phyloP scores from a whole-genome alignment of 2,113 vertebrate genomes.

The Tachycineta bicolor region DNA sequence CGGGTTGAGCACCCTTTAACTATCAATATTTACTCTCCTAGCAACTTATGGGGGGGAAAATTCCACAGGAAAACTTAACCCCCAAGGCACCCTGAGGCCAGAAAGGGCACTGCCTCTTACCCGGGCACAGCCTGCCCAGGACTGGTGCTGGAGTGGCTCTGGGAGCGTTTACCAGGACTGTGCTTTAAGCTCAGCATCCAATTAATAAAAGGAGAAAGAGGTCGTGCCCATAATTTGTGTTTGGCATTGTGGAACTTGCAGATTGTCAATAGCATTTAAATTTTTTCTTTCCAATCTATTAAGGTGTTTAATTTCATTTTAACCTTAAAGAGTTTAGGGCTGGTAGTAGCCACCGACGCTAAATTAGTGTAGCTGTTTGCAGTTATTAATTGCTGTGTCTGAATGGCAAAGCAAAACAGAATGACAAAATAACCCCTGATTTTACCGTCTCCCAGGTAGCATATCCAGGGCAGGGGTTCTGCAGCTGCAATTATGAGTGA shows the following conservation, averaged over 20 bases:
- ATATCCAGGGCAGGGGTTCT: background rate
- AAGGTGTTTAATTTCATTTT: conserved; percentile 70
- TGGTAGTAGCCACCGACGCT: conserved; percentile 14
- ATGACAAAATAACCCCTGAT: background rate
- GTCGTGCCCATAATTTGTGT: conserved; percentile 37
- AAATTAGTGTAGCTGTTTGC: conserved; percentile 53
- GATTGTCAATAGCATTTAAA: conserved; percentile 54
- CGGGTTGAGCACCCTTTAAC: too few relatives aligned
- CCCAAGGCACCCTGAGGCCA: fast-evolving
- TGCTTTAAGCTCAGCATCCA: background rate
- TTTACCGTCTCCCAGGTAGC: background rate
- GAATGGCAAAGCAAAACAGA: background rate
- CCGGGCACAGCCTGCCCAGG: fast-evolving
- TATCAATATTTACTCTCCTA: too few relatives aligned
- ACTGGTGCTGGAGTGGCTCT: background rate
- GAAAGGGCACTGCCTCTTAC: background rate
- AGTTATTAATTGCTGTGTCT: conserved; percentile 51
- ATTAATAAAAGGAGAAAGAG: conserved; percentile 58
- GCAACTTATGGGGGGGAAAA: too few relatives aligned
- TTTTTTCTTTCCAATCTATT: conserved; percentile 48
- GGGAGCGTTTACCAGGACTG: background rate
- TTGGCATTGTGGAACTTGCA: conserved; percentile 20
- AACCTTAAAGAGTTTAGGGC: conserved; percentile 50
- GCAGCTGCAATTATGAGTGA: conserved; percentile 11
- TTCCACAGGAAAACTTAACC: too few relatives aligned